Evolutionary conservation across 2,113 vertebrate species (phyloP), one percentile per base, ranked within the genome.

Genomic region (Otis tarda): DNA sequence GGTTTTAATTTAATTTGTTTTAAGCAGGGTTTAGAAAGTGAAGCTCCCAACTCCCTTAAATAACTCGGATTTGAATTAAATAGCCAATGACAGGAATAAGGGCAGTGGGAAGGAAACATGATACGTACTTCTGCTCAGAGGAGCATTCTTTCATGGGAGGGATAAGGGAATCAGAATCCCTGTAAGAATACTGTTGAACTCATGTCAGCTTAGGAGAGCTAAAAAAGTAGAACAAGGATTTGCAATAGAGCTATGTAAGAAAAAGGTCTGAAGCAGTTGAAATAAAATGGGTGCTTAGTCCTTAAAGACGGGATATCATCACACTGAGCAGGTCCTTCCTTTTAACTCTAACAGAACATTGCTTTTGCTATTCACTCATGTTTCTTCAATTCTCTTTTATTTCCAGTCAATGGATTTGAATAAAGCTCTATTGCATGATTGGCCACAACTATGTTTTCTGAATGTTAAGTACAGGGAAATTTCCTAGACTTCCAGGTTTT

Each of bases 401-500:
- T 67, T 20, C 22, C 12, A 49, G 65, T 47, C n/a, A 71, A 33
- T 71, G 47, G 19, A 59, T 39, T 63, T 63, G 23, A 67, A 41
- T 79, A 50, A 77, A 81, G 9, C 11, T 91, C 12, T 63, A 16
- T n/a, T 61, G 28, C 9, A 22, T n/a, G 6, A 57, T 37, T 60
- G 22, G 41, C 14, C n/a, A 84, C 55, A 50, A 27, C 18, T 39
- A 10, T 31, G 13, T 90, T 86, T 83, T 77, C 67, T 77, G 64
- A 89, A 41, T 9, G 1, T 50, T 55, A 61, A 83, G 35, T 56
- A 37, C 37, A 70, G 25, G 55, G 64, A 87, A 76, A 82, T 93
- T 91, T 70, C 50, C 37, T 70, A 43, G 18, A 74, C 37, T 94
- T 96, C 45, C 75, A 88, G 30, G 71, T 73, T 90, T 88, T 95